Conservation (phyloP, 2,888 invertebrate species). For the Merodon equestris region DNA sequence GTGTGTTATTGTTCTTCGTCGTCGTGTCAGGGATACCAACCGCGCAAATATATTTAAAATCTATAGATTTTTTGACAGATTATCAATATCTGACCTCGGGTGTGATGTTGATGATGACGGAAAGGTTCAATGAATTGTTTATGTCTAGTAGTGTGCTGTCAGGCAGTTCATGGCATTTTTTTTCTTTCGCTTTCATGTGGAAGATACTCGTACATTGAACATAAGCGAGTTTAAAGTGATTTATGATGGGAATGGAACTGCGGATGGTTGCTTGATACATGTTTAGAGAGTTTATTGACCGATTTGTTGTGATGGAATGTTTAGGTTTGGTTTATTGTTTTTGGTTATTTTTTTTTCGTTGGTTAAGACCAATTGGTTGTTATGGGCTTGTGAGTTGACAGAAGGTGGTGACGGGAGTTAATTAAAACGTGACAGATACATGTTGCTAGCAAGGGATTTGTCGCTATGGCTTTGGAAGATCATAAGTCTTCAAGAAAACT, state of each 20-base stretch:
- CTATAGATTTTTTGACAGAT: conserved; percentile 66
- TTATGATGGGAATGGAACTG: conserved; percentile 43
- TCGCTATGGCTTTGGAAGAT: neutral
- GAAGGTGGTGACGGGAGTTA: conserved; percentile 19
- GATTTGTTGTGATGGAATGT: conserved; percentile 25
- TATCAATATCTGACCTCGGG: conserved; percentile 57
- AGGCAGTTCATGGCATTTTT: conserved; percentile 9
- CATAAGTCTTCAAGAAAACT: neutral
- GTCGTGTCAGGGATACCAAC: conserved; percentile 31
- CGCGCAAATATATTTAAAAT: conserved; percentile 61
- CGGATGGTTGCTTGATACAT: conserved; percentile 11
- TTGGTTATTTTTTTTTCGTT: neutral
- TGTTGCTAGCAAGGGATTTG: conserved; percentile 33
- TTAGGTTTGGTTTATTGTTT: too few relatives aligned
- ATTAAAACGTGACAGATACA: conserved; percentile 28
- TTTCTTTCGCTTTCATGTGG: neutral
- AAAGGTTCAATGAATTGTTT: conserved; percentile 67
- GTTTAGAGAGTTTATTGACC: conserved; percentile 41
- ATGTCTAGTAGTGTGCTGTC: conserved; percentile 49
- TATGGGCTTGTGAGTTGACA: conserved; percentile 31
- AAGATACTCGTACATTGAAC: conserved; percentile 44
- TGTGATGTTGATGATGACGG: conserved; percentile 36
- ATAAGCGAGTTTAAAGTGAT: conserved; percentile 41
- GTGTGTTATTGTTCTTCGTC: conserved; percentile 13
- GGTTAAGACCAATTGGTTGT: conserved; percentile 7